Percentiles rank a stretch among this genome's conserved stretches.
phyloP scores from a whole-genome alignment of 2,113 vertebrate species.

The Spheniscus mendiculus region DNA sequence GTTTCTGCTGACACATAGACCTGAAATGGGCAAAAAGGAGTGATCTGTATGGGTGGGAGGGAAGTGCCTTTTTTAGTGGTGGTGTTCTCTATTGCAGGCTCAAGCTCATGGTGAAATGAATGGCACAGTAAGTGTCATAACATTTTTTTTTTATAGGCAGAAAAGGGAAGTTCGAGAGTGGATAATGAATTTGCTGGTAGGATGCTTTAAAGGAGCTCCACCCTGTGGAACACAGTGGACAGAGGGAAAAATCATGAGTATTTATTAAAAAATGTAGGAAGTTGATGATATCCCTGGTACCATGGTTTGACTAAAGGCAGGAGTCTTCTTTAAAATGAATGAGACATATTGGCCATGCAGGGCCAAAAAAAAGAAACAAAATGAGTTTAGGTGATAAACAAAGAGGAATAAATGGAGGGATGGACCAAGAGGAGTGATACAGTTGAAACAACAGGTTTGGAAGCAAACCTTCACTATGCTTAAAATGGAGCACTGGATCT shows the following conservation, averaged over 20 bases:
- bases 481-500: background rate
- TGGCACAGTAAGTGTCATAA: background rate
- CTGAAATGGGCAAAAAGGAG: background rate
- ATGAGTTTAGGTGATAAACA: background rate
- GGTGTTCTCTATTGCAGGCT: background rate
- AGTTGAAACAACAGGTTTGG: background rate
- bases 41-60: background rate
- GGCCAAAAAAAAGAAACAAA: background rate
- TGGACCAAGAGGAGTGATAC: background rate
- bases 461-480: background rate
- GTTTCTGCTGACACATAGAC: background rate
- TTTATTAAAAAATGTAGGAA: background rate
- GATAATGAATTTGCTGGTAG: background rate
- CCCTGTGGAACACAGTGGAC: background rate
- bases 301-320: background rate
- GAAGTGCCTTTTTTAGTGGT: background rate
- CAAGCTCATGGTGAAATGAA: background rate
- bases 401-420: background rate
- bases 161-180: background rate
- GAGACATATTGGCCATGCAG: background rate
- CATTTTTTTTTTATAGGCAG: background rate
- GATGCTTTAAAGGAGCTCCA: slow-evolving; percentile 23
- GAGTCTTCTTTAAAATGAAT: background rate
- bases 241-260: background rate
- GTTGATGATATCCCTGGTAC: background rate